A percentile compares a stretch with the other conserved stretches of the same genome.
Conservation (phyloP, 1,140 invertebrate species). For the Arion vulgaris region DNA sequence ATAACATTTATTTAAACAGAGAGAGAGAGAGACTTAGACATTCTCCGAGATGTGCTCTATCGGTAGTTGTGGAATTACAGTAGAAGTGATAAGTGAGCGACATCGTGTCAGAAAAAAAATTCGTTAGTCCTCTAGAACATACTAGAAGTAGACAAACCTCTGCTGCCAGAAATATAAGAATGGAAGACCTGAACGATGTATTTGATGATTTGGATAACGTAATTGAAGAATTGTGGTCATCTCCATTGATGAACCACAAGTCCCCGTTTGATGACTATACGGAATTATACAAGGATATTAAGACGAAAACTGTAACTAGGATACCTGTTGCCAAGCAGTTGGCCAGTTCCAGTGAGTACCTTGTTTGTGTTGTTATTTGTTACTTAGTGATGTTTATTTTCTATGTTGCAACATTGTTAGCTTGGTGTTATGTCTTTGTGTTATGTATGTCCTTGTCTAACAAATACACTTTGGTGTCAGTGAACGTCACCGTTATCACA, state of each 20-base stretch:
- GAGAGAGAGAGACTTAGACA: no score
- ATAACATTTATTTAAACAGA: no score
- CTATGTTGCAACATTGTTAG: not conserved
- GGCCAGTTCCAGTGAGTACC: not conserved
- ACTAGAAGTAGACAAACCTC: no score
- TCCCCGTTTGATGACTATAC: conserved; percentile 66
- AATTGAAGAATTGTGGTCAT: conserved; percentile 58
- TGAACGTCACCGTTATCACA: no score
- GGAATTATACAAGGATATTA: conserved; percentile 61
- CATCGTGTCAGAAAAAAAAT: no score
- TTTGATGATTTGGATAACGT: conserved; percentile 18
- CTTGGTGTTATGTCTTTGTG: no score
- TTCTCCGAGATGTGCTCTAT: no score
- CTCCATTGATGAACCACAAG: conserved; percentile 64
- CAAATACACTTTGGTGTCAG: no score
- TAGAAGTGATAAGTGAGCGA: no score
- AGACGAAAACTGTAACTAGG: not conserved
- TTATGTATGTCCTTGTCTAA: no score
- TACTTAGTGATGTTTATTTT: not conserved
- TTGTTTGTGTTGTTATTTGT: not conserved
- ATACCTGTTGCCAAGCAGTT: not conserved
- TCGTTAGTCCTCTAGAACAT: no score
- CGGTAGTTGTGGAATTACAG: no score
- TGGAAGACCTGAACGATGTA: not conserved
- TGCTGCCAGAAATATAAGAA: not conserved